Percentiles rank a stretch among this genome's conserved stretches.
Evolutionary conservation across 2,888 invertebrate species (phyloP).

Genomic region (Liodrosophila aerea): DNA sequence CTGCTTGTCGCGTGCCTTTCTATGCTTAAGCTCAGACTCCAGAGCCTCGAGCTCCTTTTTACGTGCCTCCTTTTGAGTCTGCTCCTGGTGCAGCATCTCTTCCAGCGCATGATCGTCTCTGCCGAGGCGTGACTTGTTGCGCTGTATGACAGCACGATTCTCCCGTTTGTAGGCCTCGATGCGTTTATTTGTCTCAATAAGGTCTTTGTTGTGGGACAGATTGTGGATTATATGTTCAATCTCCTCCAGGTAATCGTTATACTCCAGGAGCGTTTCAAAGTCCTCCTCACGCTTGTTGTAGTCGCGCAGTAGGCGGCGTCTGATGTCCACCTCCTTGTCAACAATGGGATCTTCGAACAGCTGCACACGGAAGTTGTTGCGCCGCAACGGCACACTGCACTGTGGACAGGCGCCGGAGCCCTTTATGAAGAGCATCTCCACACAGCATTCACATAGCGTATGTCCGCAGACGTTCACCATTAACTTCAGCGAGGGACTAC

Average conservation of each 20-base stretch:
- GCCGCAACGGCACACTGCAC: conserved; percentile 92
- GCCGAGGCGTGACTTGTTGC: conserved; percentile 89
- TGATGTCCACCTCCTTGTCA: conserved; percentile 98
- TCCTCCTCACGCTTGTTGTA: conserved; percentile 98
- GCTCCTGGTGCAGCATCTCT: conserved; percentile 91
- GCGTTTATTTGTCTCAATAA: conserved; percentile 92
- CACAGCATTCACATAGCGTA: conserved; percentile 98
- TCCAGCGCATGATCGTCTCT: conserved; percentile 94
- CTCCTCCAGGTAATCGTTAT: conserved; percentile 98
- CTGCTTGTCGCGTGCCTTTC: conserved; percentile 93
- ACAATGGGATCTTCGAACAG: conserved; percentile 97
- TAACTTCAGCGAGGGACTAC: conserved; percentile 97
- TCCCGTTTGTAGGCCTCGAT: conserved; percentile 96
- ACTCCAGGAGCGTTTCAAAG: conserved; percentile 91
- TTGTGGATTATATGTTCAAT: conserved; percentile 96
- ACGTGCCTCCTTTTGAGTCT: conserved; percentile 88
- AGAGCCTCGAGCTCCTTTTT: conserved; percentile 87
- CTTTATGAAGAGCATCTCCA: conserved; percentile 97
- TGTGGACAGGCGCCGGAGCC: conserved; percentile 98
- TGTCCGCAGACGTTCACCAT: conserved; percentile 99
- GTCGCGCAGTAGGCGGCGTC: conserved; percentile 93
- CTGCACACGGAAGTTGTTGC: conserved; percentile 96
- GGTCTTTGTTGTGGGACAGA: conserved; percentile 93
- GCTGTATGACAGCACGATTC: conserved; percentile 92
- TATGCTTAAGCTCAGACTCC: conserved; percentile 88